Evolutionary conservation across 2,113 vertebrate species (phyloP), one percentile per base, ranked within the genome.

Genomic region (Tragelaphus scriptus): DNA sequence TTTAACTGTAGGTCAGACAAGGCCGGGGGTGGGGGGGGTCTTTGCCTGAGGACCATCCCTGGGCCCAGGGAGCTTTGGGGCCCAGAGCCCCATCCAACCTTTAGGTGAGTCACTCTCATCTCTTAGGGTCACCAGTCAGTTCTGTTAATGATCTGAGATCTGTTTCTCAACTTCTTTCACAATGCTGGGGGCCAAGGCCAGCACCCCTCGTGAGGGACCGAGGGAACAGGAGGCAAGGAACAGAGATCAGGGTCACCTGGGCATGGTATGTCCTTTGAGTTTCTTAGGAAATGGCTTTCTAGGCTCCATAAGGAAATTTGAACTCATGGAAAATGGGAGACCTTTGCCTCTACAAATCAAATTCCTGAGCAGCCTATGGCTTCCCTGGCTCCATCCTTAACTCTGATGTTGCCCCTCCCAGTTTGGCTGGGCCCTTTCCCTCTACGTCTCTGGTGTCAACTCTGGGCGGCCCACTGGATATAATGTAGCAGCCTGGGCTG

Each of bases 71-170:
- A 30, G 61, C 28, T 47, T 0, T 2, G 47, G 49, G 40, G 36
- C 63, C 32, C 2, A 11, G 32, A 58, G 58, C n/a, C 86, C 30
- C 85, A 15, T 14, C 40, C 44, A 71, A 28, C 28, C 56, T 88
- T 87, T 25, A 21, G 9, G 28, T 77, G 92, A 87, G 80, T 32
- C 97, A 85, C 68, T 36, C n/a, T 93, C 36, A 12, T 28, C 13
- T 77, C 19, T 58, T 4, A 40, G 14, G 51, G 49, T 61, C 85
- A 82, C 80, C 15, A n/a, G 79, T 36, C 90, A 49, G 15, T 79
- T 92, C 97, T 97, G 96, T 97, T 98, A 97, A 97, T 98, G 97
- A 97, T 95, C 96, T 92, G 80, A 94, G 94, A 97, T 91, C 77
- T 61, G 79, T 95, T 97, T 93, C 92, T 88, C 96, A 93, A 95